A percentile compares a stretch with the other conserved stretches of the same genome.
These are phyloP conservation scores for Rotaria macrura DNA, from an alignment of 2,888 invertebrate species.

Conservation along the genomic window DNA sequence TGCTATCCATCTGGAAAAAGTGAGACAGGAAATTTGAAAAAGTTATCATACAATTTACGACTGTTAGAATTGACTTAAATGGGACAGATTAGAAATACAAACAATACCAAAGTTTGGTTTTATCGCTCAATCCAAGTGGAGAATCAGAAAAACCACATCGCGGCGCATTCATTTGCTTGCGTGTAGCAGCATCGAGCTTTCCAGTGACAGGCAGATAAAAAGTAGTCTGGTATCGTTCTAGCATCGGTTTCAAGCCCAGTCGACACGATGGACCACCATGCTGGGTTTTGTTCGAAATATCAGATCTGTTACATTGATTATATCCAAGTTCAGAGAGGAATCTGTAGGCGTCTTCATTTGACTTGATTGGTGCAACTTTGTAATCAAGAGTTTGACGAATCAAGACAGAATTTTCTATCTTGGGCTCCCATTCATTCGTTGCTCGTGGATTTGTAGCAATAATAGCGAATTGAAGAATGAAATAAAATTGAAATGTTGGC, in stretches of 20 bases:
- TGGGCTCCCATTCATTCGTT: not conserved
- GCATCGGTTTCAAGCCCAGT: not conserved
- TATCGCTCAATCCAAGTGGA: not conserved
- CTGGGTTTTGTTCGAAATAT: fast-evolving
- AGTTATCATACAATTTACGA: not conserved
- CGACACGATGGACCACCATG: not conserved
- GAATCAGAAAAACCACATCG: not conserved
- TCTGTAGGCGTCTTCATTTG: too few species aligned
- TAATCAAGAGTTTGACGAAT: not conserved
- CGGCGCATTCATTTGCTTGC: not conserved
- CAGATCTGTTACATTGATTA: not conserved
- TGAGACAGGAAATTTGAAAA: not conserved
- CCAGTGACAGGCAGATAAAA: not conserved
- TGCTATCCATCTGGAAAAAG: too few species aligned
- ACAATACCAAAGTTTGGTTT: not conserved
- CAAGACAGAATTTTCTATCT: too few species aligned
- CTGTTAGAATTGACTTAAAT: not conserved
- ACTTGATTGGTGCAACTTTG: not conserved
- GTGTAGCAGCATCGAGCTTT: not conserved
- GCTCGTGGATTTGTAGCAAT: not conserved
- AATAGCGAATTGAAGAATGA: not conserved
- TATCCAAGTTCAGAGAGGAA: not conserved
- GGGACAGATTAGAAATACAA: not conserved
- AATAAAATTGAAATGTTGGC: not conserved
- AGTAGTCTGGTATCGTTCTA: not conserved